Percentiles rank a stretch among this genome's conserved stretches.
Evolutionary conservation across 2,113 vertebrate genomes (phyloP).

Genomic region (Reinhardtius hippoglossoides): DNA sequence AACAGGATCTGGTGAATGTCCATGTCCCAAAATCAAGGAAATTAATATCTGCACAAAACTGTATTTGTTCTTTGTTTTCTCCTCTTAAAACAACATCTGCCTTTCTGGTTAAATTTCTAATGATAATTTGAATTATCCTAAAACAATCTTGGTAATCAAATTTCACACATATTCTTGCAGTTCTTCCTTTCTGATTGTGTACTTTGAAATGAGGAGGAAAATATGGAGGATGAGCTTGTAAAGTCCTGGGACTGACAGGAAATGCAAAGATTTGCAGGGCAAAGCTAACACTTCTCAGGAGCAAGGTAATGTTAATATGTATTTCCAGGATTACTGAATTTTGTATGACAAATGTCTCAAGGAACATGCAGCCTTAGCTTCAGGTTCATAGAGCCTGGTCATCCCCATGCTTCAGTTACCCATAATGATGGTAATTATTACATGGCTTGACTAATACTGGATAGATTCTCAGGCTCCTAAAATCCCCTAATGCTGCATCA

Average conservation of each 20-base stretch:
- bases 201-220: conserved; percentile 40
- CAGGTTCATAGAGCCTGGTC: conserved; percentile 80
- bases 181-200: conserved; percentile 42
- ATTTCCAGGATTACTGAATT: conserved; percentile 96
- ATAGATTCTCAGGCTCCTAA: conserved; percentile 87
- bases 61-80: conserved; percentile 9
- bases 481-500: conserved; percentile 79
- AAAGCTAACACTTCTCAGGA: conserved; percentile 66
- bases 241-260: conserved; percentile 47
- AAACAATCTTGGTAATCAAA: conserved; percentile 63
- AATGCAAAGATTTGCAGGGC: conserved; percentile 57
- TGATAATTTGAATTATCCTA: conserved; percentile 59
- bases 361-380: conserved; percentile 81
- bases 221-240: conserved; percentile 70
- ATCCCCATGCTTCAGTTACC: conserved; percentile 87
- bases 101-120: conserved; percentile 47
- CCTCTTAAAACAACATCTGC: conserved; percentile 45
- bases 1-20: conserved; percentile 25
- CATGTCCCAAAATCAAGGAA: conserved; percentile 4
- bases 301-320: conserved; percentile 81
- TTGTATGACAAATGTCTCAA: conserved; percentile 86
- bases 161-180: conserved; percentile 59
- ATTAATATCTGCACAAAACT: conserved; percentile 20
- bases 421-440: conserved; percentile 95
- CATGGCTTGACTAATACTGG: conserved; percentile 91